Base-by-base conservation (phyloP, 2,797 vertebrate genomes). In the Platyrinchus mystaceus region DNA sequence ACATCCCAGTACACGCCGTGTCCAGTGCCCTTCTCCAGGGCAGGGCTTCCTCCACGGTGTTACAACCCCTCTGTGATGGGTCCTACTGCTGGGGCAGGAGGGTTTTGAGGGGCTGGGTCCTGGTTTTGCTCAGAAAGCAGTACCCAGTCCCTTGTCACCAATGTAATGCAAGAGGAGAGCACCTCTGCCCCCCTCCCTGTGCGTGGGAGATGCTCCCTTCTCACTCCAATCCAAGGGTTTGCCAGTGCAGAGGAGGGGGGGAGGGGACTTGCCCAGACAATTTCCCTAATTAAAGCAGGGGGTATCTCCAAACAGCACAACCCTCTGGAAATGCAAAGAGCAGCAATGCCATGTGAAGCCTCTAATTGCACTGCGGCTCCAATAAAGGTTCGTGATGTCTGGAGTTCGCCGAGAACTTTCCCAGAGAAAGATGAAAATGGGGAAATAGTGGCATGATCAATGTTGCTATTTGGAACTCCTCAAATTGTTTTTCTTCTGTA, bases 401-500 rank as follows among this genome's bases (percentile, higher is more conserved):
- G 75, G 52, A 76, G 69, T 39, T 20, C 12, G 58, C 47, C 1
- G 7, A 75, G 52, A 74, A 62, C 78, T 89, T 91, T 58, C 10
- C 12, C 63, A 52, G 60, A 78, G 84, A 76, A 80, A 94, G 63
- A 78, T 21, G 87, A 82, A 94, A 88, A 85, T 28, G 66, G 55
- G 94, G 59, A 93, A 87, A 66, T 4, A 83, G 90, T 36, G 81
- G 80, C 64, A 62, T 94, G 96, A 97, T 96, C 96, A 92, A 94
- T 97, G 96, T 15, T 30, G 69, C 81, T 95, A 80, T 92, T 94
- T 90, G 91, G 83, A 67, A 41, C n/a, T 90, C 77, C 59, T 95
- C 87, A 90, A 90, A 96, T 94, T 96, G 94, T 93, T 96, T 97
- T 92, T 95, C 89, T 94, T 87, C 62, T 84, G 87, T 89, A 93